Evolutionary conservation across 2,888 invertebrate genomes (phyloP).

Genomic region (Dendrolimus pini): DNA sequence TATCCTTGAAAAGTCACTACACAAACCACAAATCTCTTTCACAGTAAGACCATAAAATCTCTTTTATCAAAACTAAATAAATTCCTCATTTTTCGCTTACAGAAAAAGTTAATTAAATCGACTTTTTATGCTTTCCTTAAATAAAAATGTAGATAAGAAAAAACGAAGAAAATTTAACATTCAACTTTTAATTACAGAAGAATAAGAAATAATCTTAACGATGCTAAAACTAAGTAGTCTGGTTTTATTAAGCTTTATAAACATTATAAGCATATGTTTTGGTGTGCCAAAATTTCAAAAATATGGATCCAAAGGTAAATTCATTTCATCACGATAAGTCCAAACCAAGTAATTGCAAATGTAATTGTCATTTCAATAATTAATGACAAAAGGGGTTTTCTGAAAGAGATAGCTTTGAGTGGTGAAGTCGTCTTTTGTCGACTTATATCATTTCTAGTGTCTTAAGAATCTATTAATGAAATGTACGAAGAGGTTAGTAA

Average conservation of each 20-base stretch:
- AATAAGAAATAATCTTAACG: not conserved
- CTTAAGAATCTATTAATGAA: too few relatives aligned
- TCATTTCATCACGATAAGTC: not conserved
- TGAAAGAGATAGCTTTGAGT: too few relatives aligned
- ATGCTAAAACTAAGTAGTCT: not conserved
- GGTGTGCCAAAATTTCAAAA: not conserved
- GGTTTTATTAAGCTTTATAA: not conserved
- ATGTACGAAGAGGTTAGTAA: too few relatives aligned
- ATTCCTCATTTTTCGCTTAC: conserved; percentile 1
- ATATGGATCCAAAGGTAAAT: not conserved
- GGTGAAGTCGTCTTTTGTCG: too few relatives aligned
- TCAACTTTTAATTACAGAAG: not conserved
- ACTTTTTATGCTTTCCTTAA: conserved; percentile 8
- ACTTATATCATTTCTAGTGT: too few relatives aligned
- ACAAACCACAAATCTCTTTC: not conserved
- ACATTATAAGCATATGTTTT: not conserved
- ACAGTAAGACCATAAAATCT: too few relatives aligned
- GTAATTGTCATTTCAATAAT: not conserved
- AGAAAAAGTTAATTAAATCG: conserved; percentile 20
- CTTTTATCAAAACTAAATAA: conserved; percentile 1
- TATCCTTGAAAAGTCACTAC: not conserved
- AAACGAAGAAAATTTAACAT: not conserved
- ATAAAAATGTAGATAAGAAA: not conserved
- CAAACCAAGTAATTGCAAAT: not conserved
- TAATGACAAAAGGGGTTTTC: too few relatives aligned